Percentiles rank a stretch among this genome's conserved stretches.
Conservation (phyloP, 2,797 vertebrate species). For the Hoplostethus mediterraneus region DNA sequence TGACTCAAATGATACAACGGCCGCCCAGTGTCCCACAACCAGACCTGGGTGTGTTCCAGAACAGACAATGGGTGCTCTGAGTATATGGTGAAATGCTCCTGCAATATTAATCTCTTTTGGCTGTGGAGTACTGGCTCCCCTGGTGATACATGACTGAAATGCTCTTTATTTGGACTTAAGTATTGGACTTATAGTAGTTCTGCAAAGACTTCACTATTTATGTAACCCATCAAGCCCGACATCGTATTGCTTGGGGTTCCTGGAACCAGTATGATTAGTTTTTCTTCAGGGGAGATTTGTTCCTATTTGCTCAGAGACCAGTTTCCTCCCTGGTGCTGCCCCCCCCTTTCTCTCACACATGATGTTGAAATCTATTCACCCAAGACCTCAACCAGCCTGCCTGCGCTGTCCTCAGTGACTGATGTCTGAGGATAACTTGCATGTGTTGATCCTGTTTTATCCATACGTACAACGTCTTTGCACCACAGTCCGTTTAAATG, state of each 20-base stretch:
- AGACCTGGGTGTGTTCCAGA: neutral
- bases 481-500: constrained; percentile 52
- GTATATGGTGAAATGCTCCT: neutral
- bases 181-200: neutral
- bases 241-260: neutral
- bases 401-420: neutral
- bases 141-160: neutral
- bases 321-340: constrained; percentile 24
- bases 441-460: neutral
- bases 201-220: neutral
- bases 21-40: neutral
- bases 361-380: constrained; percentile 24
- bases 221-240: constrained; percentile 11
- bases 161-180: too few species aligned
- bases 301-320: constrained; percentile 47
- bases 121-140: neutral
- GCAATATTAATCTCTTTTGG: constrained; percentile 6
- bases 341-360: constrained; percentile 4
- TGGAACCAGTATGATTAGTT: constrained; percentile 11
- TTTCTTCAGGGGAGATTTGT: constrained; percentile 13
- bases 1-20: constrained; percentile 15
- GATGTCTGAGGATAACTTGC: neutral
- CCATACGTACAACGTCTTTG: neutral
- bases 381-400: neutral
- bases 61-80: neutral